A percentile compares a stretch with the other conserved stretches of the same genome.
These are phyloP conservation scores for Myotis yumanensis DNA, from an alignment of 2,113 vertebrate genomes.

Conservation along the genomic window DNA sequence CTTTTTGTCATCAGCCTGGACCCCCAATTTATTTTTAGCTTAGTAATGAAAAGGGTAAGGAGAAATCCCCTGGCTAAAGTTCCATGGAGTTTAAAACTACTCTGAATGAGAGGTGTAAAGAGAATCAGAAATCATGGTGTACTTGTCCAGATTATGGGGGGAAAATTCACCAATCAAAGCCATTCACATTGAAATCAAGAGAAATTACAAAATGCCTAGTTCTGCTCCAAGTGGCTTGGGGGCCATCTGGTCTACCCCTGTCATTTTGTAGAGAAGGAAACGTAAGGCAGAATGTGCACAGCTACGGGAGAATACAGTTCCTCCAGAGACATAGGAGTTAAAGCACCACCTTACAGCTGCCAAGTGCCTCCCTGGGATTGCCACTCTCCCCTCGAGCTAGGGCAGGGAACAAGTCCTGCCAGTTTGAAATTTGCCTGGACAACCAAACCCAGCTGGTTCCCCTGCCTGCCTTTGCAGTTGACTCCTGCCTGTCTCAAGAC, in stretches of 20 bases:
- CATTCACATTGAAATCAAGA: neutral
- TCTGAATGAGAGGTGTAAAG: neutral
- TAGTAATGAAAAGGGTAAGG: neutral
- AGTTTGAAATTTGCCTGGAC: constrained; percentile 67
- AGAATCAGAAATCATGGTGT: neutral
- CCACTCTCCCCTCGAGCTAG: neutral
- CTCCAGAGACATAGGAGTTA: neutral
- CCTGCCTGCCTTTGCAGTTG: neutral
- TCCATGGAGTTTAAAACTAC: neutral
- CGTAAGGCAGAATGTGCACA: neutral
- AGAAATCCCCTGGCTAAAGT: neutral
- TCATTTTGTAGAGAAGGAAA: neutral
- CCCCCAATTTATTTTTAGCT: neutral
- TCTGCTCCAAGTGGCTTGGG: neutral
- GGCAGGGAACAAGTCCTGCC: constrained; percentile 60
- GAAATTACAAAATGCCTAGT: neutral
- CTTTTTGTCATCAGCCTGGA: neutral
- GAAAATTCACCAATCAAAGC: neutral
- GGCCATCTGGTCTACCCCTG: neutral
- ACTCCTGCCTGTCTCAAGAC: neutral
- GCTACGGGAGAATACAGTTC: neutral
- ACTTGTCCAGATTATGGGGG: neutral
- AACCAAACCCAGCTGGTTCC: neutral
- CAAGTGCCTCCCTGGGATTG: neutral
- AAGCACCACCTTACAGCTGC: neutral